Conservation (phyloP, 2,113 vertebrate species). For the Monarcha castaneiventris region DNA sequence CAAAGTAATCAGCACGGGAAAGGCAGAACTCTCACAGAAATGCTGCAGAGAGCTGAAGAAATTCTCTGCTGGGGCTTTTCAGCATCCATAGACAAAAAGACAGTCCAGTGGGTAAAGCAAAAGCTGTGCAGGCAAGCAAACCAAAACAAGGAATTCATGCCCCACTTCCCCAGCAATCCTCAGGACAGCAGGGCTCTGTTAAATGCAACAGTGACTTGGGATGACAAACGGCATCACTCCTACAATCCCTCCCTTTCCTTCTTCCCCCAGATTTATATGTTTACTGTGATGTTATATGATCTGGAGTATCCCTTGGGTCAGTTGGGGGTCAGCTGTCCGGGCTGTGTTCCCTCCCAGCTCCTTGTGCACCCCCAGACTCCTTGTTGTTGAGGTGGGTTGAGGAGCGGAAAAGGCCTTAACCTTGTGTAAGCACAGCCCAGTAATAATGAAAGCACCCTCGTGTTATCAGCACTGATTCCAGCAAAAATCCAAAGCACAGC, state of each 20-base stretch:
- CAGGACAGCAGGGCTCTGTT: fast-evolving
- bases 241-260: neutral
- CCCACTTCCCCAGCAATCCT: neutral
- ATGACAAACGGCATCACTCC: neutral
- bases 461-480: neutral
- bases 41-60: no score
- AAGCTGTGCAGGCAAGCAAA: neutral
- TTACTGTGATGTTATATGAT: neutral
- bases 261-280: neutral
- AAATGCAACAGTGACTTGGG: neutral
- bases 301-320: neutral
- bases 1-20: no score
- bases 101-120: neutral
- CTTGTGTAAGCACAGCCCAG: neutral
- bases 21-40: no score
- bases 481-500: neutral
- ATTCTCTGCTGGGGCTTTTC: no score
- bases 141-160: neutral
- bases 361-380: neutral
- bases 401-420: neutral
- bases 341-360: neutral
- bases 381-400: neutral
- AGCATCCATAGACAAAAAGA: no score
- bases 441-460: neutral
- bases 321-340: neutral